Evolutionary conservation across 1,140 invertebrate genomes (phyloP), one percentile per base, ranked within the genome.

Genomic region (Bombus affinis): DNA sequence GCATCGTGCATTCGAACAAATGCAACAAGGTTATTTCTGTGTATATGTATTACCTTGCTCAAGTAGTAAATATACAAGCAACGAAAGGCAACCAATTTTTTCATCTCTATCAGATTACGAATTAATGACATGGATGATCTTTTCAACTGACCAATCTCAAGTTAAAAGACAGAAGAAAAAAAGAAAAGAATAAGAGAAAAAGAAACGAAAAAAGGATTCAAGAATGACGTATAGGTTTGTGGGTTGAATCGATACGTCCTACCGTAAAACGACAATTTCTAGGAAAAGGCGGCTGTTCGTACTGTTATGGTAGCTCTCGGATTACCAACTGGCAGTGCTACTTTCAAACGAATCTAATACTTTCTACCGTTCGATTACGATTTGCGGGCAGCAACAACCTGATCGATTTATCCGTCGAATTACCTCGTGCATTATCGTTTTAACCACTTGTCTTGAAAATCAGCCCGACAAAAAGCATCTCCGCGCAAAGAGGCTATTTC

Each of bases 341-440:
- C 76, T 85, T 80, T 85, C 76, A 62, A 80, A 65, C 42, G 76
- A 62, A 85, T 85, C 76, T 44, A 72, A 80, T 80, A 85, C 83
- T 85, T 85, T 85, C 83, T 80, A 80, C 22, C 32, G 76, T 72
- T 44, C 59, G 77, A 80, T 85, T 80, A 65, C 53, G 59, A 80
- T 53, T 47, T 37, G 68, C 68, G 42, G 57, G 13, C 25, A 28
- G 12, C 32, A n/a, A 18, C 59, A 35, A 39, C 32, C 37, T 10
- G 39, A 62, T 79, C 75, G 37, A 59, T 77, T 57, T 32, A 72
- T 44, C 53, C 37, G 28, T 57, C n/a, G 42, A 39, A 71, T 59
- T 59, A 32, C 75, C 59, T 53, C 39, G 39, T 37, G n/a, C 66
- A n/a, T 82, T 73, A 75, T 82, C 71, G 18, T 65, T 22, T 44